A percentile compares a stretch with the other conserved stretches of the same genome.
Conservation (phyloP, 35 echinoderm and acorn worm species). For the Anneissia japonica region DNA sequence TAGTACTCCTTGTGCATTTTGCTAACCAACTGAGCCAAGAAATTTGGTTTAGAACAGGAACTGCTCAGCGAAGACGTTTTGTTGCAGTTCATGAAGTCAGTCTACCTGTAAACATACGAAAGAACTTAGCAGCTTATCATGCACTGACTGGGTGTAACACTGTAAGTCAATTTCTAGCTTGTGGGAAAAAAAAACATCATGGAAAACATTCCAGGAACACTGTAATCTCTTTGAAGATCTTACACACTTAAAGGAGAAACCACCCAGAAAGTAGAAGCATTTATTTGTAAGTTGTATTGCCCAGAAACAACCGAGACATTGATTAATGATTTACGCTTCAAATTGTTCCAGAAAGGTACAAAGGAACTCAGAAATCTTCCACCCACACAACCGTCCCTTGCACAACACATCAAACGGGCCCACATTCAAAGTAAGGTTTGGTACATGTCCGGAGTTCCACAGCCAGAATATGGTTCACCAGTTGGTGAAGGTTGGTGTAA, state of each 20-base stretch:
- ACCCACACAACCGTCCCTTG: constrained; percentile 18
- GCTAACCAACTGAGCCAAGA: neutral
- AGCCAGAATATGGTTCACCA: neutral
- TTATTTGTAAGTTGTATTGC: neutral
- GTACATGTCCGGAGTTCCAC: neutral
- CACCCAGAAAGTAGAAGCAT: neutral
- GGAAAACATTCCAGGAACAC: constrained; percentile 16
- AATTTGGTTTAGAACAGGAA: constrained; percentile 27
- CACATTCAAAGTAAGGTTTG: neutral
- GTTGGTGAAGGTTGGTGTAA: neutral
- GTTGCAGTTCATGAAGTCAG: constrained; percentile 18
- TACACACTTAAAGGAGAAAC: neutral
- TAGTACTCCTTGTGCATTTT: constrained; percentile 22
- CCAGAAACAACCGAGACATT: neutral
- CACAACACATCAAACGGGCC: neutral
- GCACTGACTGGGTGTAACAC: constrained; percentile 33
- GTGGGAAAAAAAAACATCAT: constrained; percentile 32
- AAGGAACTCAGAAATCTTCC: constrained; percentile 21
- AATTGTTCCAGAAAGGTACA: constrained; percentile 18
- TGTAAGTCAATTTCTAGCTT: neutral
- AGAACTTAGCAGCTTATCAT: constrained; percentile 16
- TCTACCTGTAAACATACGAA: neutral
- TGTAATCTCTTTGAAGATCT: constrained; percentile 2
- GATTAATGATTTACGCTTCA: neutral
- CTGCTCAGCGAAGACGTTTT: neutral